These are phyloP conservation scores for Ursus arctos DNA, from an alignment of 2,113 vertebrate genomes.

Conservation along the genomic window DNA sequence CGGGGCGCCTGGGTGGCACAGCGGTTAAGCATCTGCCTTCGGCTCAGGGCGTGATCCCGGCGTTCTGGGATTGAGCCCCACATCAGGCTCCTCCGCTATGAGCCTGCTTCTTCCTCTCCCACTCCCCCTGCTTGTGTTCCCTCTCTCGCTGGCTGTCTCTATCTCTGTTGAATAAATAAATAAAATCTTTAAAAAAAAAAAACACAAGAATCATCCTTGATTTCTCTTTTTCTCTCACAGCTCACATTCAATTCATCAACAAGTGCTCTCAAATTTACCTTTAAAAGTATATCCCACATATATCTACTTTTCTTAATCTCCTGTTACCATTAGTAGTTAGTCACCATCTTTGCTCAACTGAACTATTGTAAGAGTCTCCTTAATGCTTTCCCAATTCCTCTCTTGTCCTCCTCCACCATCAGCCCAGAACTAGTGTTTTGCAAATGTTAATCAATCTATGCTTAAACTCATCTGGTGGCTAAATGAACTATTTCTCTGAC, in stretches of 20 bases:
- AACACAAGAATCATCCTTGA: not conserved
- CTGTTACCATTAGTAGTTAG: not conserved
- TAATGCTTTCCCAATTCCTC: not conserved
- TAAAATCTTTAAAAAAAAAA: not conserved
- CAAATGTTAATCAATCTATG: not conserved
- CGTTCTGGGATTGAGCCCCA: no score
- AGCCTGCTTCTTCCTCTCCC: no score
- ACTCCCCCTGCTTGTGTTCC: no score
- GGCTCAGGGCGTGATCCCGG: no score
- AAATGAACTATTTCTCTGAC: not conserved
- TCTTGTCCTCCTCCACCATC: not conserved
- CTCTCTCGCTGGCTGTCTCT: no score
- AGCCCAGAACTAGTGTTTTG: not conserved
- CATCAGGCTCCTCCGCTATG: no score
- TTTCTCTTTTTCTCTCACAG: slow-evolving; percentile 36
- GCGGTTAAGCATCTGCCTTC: no score
- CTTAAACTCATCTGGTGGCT: not conserved
- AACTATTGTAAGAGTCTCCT: not conserved
- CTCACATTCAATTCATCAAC: not conserved
- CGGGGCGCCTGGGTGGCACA: no score
- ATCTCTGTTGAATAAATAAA: no score
- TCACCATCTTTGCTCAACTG: not conserved
- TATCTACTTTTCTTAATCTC: slow-evolving; percentile 6
- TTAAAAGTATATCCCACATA: not conserved
- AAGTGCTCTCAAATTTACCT: not conserved